These are phyloP conservation scores for Malaclemys terrapin DNA, from an alignment of 2,113 vertebrate species.

Conservation along the genomic window DNA sequence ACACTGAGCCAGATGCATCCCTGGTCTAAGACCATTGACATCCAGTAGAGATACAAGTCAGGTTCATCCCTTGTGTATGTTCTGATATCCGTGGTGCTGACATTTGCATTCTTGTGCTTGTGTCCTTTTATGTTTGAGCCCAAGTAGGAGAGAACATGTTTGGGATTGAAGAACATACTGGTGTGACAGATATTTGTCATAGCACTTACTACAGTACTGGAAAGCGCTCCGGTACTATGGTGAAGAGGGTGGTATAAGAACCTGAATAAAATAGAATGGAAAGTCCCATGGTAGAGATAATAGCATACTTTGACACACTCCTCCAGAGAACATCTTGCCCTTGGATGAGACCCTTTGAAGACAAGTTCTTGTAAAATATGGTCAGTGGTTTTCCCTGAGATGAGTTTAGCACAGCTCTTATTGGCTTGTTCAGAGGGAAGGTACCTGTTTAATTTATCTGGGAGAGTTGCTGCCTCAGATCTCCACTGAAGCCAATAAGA, in stretches of 20 bases:
- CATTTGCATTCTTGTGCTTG: background rate
- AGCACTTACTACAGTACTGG: background rate
- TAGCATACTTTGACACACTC: background rate
- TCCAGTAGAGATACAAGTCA: background rate
- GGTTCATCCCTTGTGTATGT: accelerated
- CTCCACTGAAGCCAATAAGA: slow-evolving; percentile 29
- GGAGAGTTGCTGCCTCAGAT: background rate
- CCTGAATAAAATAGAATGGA: accelerated
- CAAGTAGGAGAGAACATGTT: background rate
- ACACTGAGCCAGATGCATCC: background rate
- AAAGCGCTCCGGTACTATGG: background rate
- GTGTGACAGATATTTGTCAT: accelerated
- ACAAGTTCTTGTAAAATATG: background rate
- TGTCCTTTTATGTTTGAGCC: background rate
- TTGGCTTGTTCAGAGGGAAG: accelerated
- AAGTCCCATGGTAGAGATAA: background rate
- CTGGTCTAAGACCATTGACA: accelerated
- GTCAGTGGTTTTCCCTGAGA: background rate
- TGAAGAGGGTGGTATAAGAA: background rate
- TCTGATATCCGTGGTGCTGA: background rate
- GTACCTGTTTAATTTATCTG: background rate
- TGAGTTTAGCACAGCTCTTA: background rate
- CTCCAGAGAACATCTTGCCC: background rate
- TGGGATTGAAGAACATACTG: background rate
- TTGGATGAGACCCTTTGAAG: background rate